Base-by-base conservation (phyloP, 1,140 invertebrate species). In the Dendrolimus punctatus region DNA sequence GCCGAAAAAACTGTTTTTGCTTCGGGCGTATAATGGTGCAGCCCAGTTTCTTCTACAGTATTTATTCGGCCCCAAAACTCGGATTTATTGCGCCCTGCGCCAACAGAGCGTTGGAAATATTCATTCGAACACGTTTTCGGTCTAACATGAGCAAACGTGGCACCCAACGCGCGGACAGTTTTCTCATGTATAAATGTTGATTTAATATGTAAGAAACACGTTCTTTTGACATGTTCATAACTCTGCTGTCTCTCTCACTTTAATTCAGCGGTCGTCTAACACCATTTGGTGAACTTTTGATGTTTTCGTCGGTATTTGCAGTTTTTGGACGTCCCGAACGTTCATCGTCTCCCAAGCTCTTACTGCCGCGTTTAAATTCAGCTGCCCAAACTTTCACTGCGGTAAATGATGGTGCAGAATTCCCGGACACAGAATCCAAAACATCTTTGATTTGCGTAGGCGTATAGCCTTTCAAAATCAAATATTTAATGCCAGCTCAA, bases 21-120 rank as follows among this genome's bases (percentile, higher is more conserved):
- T 23, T 84, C 70, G 39, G 71, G 79, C 42, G 72, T 80, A 61
- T 74, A 83, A 51, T 75, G 58, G 53, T 84, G 73, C 8, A 82
- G 61, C 82, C 67, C 83, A 41, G 76, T 87, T 73, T 83, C 72
- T 62, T 83, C 73, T 2, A 73, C 55, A 59, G 77, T 83, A 6
- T 84, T 58, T 49, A 73, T 72, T 57, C 60, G 64, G 48, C 49
- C 54, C 58, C 68, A 66, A 69, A 80, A 71, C 39, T 64, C 41
- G 41, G 41, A 42, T 42, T 42, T 42, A 42, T 42, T 42, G 41
- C n/a, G n/a, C n/a, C n/a, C n/a, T n/a, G 2, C 2, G 1, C 1
- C 23, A 23, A 23, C 23, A 23, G 23, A 23, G 23, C 23, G 23
- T 23, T 23, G 23, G 23, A 23, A 23, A 23, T 23, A 3, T 23